phyloP scores from a whole-genome alignment of 2,797 vertebrate species.

The Emys orbicularis region DNA sequence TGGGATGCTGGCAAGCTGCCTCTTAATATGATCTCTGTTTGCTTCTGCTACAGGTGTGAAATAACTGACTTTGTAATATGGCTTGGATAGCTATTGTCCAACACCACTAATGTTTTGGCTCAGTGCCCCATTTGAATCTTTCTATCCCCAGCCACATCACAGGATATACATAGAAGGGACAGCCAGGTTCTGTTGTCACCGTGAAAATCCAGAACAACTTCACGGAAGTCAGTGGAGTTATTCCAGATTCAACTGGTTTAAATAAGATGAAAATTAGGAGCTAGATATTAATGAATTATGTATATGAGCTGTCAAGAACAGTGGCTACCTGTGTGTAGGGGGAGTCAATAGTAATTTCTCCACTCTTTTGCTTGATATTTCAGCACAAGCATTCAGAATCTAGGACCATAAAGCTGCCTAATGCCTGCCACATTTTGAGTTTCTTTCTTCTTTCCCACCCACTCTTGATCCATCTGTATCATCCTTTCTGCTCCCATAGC shows the following conservation, averaged over 20 bases:
- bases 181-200: neutral
- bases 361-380: neutral
- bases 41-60: neutral
- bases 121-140: neutral
- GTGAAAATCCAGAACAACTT: neutral
- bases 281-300: neutral
- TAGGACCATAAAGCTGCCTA: neutral
- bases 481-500: neutral
- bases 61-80: constrained; percentile 23
- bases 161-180: neutral
- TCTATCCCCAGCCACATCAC: neutral
- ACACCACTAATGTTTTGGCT: neutral
- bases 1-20: constrained; percentile 35
- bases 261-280: neutral
- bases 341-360: neutral
- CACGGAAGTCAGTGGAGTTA: neutral
- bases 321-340: neutral
- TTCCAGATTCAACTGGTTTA: neutral
- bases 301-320: neutral
- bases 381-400: neutral
- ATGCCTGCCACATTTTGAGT: neutral
- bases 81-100: neutral
- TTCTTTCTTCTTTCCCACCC: neutral
- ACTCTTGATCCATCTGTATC: neutral
- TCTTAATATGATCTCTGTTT: constrained; percentile 37